These are phyloP conservation scores for Paedocypris sp. DNA, from an alignment of 2,113 vertebrate genomes.

Conservation along the genomic window DNA sequence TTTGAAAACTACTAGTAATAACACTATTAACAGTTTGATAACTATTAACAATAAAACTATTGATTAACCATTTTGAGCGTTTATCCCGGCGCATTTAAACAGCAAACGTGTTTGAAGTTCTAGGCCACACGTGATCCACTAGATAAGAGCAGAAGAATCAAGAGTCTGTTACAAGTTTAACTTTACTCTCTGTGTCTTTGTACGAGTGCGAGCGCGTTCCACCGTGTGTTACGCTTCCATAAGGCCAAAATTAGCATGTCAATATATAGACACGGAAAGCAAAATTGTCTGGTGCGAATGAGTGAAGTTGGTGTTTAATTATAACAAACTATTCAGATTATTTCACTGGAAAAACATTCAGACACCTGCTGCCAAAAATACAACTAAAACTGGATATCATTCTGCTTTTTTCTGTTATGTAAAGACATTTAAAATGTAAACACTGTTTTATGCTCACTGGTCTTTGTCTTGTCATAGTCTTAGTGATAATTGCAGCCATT, in stretches of 20 bases:
- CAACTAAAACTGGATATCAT: no score
- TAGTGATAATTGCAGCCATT: no score
- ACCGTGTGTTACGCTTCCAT: constrained; percentile 27
- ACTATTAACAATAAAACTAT: no score
- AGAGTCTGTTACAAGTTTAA: no score
- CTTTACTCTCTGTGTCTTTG: constrained; percentile 23
- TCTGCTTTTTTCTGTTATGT: no score
- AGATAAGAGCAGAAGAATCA: constrained; percentile 27
- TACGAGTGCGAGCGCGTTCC: constrained; percentile 18
- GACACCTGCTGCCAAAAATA: not conserved
- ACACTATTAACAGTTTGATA: no score
- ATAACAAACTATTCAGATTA: constrained; percentile 21
- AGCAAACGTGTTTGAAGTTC: not conserved
- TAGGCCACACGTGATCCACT: constrained; percentile 13
- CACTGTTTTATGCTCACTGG: no score
- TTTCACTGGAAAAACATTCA: not conserved
- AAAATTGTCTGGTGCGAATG: constrained; percentile 26
- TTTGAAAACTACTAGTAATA: no score
- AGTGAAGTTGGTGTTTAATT: constrained; percentile 7
- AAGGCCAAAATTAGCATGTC: constrained; percentile 37
- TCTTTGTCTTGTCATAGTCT: no score
- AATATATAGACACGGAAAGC: constrained; percentile 31
- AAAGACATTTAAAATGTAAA: no score
- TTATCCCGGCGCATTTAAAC: not conserved
- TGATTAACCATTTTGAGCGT: no score